These are phyloP conservation scores for Lophura nycthemera DNA, from an alignment of 2,113 vertebrate species.

Conservation along the genomic window DNA sequence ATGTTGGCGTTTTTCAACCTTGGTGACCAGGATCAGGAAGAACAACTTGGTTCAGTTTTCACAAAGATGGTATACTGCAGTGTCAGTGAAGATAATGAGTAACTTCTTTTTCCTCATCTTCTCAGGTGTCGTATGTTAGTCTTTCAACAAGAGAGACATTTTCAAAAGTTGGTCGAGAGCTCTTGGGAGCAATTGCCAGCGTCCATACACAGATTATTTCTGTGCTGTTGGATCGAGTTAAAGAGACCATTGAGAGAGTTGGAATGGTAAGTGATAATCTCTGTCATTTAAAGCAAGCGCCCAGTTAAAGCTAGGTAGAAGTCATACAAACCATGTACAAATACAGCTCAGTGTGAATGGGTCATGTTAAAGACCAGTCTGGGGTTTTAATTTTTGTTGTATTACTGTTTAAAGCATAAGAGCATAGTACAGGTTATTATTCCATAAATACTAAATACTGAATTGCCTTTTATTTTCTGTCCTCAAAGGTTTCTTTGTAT, in stretches of 20 bases:
- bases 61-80: fast-evolving
- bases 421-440: not conserved
- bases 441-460: not conserved
- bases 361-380: not conserved
- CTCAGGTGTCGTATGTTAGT: constrained; percentile 91
- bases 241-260: constrained; percentile 90
- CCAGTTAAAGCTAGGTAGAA: not conserved
- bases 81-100: not conserved
- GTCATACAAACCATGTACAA: fast-evolving
- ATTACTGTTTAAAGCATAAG: not conserved
- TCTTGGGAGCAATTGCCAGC: constrained; percentile 88
- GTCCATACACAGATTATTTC: constrained; percentile 89
- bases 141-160: constrained; percentile 92
- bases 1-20: not conserved
- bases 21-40: fast-evolving
- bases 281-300: not conserved
- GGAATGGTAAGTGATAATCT: constrained; percentile 87
- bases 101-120: not conserved
- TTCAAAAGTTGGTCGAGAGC: constrained; percentile 95
- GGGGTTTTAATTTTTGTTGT: not conserved
- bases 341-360: not conserved
- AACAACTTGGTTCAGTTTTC: not conserved
- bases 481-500: constrained; percentile 90
- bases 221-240: constrained; percentile 86
- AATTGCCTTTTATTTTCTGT: not conserved